A percentile compares a stretch with the other conserved stretches of the same genome.
phyloP scores from a whole-genome alignment of 2,113 vertebrate species.

The Gorsachius goisagi region DNA sequence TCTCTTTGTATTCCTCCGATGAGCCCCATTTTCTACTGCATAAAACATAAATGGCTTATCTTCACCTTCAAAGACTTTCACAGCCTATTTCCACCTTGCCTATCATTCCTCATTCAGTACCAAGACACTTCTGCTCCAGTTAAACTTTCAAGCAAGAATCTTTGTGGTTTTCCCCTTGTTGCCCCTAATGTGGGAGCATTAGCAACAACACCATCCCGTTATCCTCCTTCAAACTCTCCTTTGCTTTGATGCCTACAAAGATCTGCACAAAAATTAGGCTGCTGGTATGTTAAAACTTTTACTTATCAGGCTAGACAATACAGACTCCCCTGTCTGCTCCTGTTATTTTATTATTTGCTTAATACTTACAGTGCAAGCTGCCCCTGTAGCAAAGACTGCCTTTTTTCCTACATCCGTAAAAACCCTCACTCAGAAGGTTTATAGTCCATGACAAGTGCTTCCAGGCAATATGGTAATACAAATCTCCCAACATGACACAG shows the following conservation, averaged over 20 bases:
- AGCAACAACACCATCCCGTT: not conserved
- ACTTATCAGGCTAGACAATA: not conserved
- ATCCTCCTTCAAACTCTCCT: not conserved
- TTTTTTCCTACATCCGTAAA: fast-evolving
- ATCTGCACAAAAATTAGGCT: not conserved
- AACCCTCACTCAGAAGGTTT: not conserved
- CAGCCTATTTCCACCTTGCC: not conserved
- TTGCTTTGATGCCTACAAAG: not conserved
- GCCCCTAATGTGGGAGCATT: not conserved
- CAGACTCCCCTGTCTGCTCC: not conserved
- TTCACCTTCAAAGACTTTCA: constrained; percentile 26
- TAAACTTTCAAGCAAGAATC: not conserved
- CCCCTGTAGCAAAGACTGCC: not conserved
- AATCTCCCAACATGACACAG: not conserved
- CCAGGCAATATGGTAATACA: not conserved
- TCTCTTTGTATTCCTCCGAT: not conserved
- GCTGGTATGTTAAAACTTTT: not conserved
- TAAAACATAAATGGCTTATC: constrained; percentile 39
- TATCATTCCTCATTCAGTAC: not conserved
- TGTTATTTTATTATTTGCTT: not conserved
- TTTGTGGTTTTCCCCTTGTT: not conserved
- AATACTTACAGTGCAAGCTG: not conserved
- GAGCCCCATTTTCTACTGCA: not conserved
- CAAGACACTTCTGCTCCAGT: not conserved
- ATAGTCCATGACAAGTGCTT: not conserved